These are phyloP conservation scores for Choloepus didactylus DNA, from an alignment of 2,797 vertebrate species.

Conservation along the genomic window DNA sequence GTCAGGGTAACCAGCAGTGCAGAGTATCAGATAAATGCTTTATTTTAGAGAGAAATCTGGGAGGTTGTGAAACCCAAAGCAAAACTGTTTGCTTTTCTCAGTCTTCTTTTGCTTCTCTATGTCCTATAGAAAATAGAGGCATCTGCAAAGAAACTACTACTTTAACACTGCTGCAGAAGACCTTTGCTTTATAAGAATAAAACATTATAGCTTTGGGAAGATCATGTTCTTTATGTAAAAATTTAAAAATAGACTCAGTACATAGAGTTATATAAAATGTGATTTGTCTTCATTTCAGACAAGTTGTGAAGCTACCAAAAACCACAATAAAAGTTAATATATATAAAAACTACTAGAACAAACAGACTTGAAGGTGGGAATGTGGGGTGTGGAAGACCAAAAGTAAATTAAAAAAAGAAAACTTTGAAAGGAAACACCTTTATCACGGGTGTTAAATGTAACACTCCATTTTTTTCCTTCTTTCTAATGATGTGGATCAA, in stretches of 20 bases:
- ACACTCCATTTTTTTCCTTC: conserved; percentile 73
- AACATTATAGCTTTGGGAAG: conserved; percentile 66
- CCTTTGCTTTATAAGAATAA: conserved; percentile 83
- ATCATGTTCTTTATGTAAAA: conserved; percentile 77
- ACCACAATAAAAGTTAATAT: conserved; percentile 79
- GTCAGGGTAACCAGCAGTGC: conserved; percentile 70
- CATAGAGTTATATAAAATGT: conserved; percentile 80
- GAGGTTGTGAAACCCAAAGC: conserved; percentile 71
- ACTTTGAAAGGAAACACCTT: conserved; percentile 82
- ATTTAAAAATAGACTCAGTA: conserved; percentile 80
- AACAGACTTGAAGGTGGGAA: conserved; percentile 76
- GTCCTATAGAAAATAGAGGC: conserved; percentile 70
- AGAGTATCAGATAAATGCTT: conserved; percentile 46
- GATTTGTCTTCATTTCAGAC: conserved; percentile 78
- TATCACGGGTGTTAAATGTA: conserved; percentile 82
- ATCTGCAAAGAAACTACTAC: conserved; percentile 65
- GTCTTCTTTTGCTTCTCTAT: conserved; percentile 72
- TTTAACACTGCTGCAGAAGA: conserved; percentile 75
- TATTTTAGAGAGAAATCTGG: conserved; percentile 30
- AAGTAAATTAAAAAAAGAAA: conserved; percentile 66
- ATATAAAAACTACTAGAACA: conserved; percentile 69
- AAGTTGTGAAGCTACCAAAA: conserved; percentile 83
- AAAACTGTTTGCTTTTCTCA: conserved; percentile 50
- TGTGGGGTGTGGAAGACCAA: conserved; percentile 61
- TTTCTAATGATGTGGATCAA: conserved; percentile 64